Evolutionary conservation across 2,113 vertebrate species (phyloP), one percentile per base, ranked within the genome.

Genomic region (Platichthys flesus): DNA sequence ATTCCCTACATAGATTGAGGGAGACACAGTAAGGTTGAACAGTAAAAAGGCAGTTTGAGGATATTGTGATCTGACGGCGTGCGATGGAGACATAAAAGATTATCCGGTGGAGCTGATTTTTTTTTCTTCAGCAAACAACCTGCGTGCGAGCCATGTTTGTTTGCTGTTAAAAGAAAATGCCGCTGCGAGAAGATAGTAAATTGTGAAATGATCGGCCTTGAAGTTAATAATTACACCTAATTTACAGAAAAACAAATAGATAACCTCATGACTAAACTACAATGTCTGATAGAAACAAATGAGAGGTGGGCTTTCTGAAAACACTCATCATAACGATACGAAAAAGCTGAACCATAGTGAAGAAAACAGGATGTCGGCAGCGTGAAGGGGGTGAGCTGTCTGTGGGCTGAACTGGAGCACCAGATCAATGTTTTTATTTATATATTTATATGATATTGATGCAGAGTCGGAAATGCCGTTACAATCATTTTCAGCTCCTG

Each of bases 171-270:
- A 35, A 74, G 3, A 49, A 79, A 66, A 58, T 23, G 6, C 67
- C 57, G 18, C 40, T 12, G 23, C 66, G 18, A 59, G 35, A 20
- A 18, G 26, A 20, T 67, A 31, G 31, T 31, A 31, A 71, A 67
- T 61, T 37, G 9, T 63, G 23, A 80, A 83, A 74, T 52, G 13
- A 74, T 57, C 73, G 45, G 40, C 70, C 35, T 31, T 76, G 18
- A 55, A 64, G 76, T 86, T 86, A 79, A 86, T 82, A 81, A 85
- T 86, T 82, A 83, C 52, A 79, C n/a, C 7, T 21, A 67, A 74
- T 89, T 79, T 42, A 49, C 61, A 83, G 31, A 66, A 85, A 73
- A 72, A 42, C 9, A 52, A 65, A 71, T 21, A 23, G 20, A 67
- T 49, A 20, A 79, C 56, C 67, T 67, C 31, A 56, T 12, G 26